Evolutionary conservation across 1,140 invertebrate species (phyloP).

Genomic region (Scylla paramamosain): DNA sequence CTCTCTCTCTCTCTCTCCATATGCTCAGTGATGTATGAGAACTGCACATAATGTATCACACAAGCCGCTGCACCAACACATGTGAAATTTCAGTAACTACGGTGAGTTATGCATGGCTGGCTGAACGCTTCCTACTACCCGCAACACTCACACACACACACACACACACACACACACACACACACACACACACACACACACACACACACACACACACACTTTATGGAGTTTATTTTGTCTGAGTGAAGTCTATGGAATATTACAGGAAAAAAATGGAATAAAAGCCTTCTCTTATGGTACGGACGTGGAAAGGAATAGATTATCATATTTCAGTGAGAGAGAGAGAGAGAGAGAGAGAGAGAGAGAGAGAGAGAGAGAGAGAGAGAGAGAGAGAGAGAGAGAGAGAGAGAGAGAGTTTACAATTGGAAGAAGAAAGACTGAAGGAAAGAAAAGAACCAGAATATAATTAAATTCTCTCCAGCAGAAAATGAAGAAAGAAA

Average conservation of each 20-base stretch:
- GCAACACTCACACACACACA: background rate
- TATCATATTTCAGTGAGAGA: no score
- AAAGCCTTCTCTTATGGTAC: no score
- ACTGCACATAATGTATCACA: background rate
- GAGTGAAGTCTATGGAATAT: no score
- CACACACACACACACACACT: background rate
- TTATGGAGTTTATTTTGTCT: no score
- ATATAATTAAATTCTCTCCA: background rate
- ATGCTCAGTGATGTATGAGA: background rate
- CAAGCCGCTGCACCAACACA: background rate
- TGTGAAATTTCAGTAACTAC: background rate
- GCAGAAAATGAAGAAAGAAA: background rate
- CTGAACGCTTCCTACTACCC: background rate
- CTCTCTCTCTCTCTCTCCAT: background rate
- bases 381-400: no score
- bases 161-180: conserved; percentile 20
- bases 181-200: conserved; percentile 20
- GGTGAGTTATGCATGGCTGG: background rate
- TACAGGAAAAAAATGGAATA: no score
- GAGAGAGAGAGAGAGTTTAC: background rate
- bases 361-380: no score
- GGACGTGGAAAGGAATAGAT: no score
- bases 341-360: no score
- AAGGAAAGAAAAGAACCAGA: background rate
- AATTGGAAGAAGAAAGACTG: background rate